phyloP scores from a whole-genome alignment of 2,113 vertebrate genomes.

The Ceyx melanurus region DNA sequence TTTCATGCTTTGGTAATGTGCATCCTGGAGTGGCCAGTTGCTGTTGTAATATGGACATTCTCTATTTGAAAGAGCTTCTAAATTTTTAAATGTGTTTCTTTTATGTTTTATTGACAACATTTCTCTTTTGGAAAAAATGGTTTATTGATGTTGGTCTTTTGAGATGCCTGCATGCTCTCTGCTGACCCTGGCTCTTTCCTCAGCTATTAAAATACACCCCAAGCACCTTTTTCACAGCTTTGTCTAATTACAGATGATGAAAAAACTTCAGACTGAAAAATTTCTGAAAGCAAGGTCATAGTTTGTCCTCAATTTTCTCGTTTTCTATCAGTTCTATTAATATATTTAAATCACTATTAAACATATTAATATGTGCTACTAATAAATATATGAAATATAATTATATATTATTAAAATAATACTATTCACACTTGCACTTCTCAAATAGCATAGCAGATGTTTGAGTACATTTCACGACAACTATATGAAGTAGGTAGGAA shows the following conservation, averaged over 20 bases:
- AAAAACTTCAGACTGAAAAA: neutral
- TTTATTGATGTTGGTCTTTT: neutral
- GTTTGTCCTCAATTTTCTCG: neutral
- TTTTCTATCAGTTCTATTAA: neutral
- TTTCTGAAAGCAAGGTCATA: neutral
- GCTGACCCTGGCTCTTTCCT: neutral
- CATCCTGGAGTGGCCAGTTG: neutral
- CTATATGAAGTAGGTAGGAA: neutral
- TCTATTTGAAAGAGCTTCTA: slow-evolving; percentile 16
- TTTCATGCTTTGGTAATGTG: slow-evolving; percentile 26
- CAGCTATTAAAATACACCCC: neutral
- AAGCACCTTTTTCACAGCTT: neutral
- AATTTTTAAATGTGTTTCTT: neutral
- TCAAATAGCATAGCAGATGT: neutral
- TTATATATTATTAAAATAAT: neutral
- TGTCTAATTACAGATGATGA: neutral
- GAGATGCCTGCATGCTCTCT: neutral
- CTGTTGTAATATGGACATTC: neutral
- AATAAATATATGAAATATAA: neutral
- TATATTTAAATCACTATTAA: neutral
- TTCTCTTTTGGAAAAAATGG: neutral
- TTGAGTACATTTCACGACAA: neutral
- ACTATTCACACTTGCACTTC: neutral
- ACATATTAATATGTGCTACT: neutral
- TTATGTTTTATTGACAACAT: neutral